phyloP scores from a whole-genome alignment of 2,113 vertebrate species.

The Platichthys flesus region DNA sequence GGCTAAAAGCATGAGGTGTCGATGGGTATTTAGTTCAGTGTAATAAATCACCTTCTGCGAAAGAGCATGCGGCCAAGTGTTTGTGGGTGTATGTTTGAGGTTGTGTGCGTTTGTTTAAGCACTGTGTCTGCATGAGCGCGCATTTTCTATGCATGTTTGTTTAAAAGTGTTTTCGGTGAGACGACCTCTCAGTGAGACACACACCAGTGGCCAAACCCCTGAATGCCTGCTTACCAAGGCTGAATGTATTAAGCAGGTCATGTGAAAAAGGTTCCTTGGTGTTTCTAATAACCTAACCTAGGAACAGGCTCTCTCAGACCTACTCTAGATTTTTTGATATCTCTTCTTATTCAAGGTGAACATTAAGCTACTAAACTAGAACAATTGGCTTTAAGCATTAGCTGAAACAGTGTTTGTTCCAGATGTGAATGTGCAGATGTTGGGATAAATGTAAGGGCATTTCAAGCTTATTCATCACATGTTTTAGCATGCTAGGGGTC shows the following conservation, averaged over 20 bases:
- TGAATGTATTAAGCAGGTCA: constrained; percentile 71
- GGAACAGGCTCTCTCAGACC: too few species aligned
- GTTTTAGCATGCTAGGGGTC: constrained; percentile 19
- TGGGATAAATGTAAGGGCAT: constrained; percentile 12
- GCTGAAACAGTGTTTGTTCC: constrained; percentile 10
- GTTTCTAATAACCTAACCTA: too few species aligned
- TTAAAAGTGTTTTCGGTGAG: constrained; percentile 29
- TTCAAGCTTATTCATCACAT: constrained; percentile 23
- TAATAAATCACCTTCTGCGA: constrained; percentile 74
- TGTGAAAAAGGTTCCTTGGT: constrained; percentile 58
- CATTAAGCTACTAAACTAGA: too few species aligned
- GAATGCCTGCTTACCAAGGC: constrained; percentile 47
- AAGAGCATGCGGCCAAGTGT: constrained; percentile 54
- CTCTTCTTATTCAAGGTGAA: neutral
- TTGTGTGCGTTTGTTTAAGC: constrained; percentile 31
- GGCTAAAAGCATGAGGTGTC: constrained; percentile 77
- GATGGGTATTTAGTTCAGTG: constrained; percentile 78
- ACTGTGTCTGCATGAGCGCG: constrained; percentile 16
- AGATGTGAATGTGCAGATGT: neutral
- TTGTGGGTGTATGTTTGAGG: constrained; percentile 35
- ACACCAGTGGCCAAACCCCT: constrained; percentile 28
- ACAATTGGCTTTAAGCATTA: too few species aligned
- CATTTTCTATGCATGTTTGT: neutral
- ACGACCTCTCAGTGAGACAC: constrained; percentile 29
- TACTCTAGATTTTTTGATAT: too few species aligned